Evolutionary conservation across 1,140 invertebrate genomes (phyloP).

Genomic region (Trinorchestia longiramus): DNA sequence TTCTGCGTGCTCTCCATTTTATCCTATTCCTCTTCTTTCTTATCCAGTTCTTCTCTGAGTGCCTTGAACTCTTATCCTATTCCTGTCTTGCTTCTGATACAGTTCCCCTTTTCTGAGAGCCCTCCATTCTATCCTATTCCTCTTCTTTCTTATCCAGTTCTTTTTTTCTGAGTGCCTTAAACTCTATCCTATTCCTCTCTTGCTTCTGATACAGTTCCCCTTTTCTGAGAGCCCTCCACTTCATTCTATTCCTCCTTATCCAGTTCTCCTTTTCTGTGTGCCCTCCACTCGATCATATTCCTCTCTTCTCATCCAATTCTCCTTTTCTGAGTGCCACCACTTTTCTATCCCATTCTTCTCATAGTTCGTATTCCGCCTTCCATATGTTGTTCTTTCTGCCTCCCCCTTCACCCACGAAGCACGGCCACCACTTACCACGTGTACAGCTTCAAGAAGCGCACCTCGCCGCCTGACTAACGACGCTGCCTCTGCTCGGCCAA

Average conservation of each 20-base stretch:
- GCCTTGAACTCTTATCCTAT: not conserved
- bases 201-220: not conserved
- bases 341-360: not conserved
- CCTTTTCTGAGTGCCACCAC: not conserved
- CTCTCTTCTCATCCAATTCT: not conserved
- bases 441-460: not conserved
- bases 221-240: too few species aligned
- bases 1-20: too few species aligned
- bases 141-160: too few species aligned
- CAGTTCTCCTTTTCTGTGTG: too few species aligned
- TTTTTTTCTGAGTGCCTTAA: not conserved
- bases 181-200: not conserved
- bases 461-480: slow-evolving; percentile 10
- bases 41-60: not conserved
- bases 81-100: not conserved
- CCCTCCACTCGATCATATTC: too few species aligned
- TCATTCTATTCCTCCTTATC: too few species aligned
- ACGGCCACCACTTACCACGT: not conserved
- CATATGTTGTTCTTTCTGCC: not conserved
- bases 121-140: too few species aligned
- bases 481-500: not conserved
- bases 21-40: too few species aligned
- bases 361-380: not conserved
- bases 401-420: not conserved
- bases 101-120: too few species aligned